These are phyloP conservation scores for Platycheirus rosarum DNA, from an alignment of 2,888 invertebrate species.

Conservation along the genomic window DNA sequence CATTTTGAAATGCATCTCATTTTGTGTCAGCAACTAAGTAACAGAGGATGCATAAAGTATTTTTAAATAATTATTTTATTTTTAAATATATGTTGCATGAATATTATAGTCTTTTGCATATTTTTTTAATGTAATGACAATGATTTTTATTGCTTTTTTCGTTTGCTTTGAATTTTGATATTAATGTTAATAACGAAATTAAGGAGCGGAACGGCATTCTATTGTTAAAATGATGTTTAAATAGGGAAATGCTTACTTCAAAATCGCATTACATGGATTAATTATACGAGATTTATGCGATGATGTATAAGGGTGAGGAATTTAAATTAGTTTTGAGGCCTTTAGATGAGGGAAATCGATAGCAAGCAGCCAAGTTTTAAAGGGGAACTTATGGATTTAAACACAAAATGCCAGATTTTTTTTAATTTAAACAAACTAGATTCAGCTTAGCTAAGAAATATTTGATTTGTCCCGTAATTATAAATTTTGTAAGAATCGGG, in stretches of 20 bases:
- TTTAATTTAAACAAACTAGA: too few species aligned
- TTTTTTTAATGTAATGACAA: neutral
- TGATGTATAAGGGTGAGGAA: neutral
- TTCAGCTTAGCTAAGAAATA: too few species aligned
- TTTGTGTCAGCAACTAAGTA: constrained; percentile 25
- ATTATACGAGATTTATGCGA: neutral
- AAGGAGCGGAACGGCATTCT: constrained; percentile 19
- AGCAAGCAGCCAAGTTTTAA: too few species aligned
- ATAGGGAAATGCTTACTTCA: constrained; percentile 29
- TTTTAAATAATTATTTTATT: constrained; percentile 11
- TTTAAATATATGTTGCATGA: constrained; percentile 4
- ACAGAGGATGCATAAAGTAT: constrained; percentile 7
- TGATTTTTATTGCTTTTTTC: constrained; percentile 13
- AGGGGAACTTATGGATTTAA: too few species aligned
- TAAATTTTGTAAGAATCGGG: too few species aligned
- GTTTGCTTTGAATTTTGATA: constrained; percentile 13
- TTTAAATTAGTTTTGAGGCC: constrained; percentile 26
- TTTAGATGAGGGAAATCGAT: neutral
- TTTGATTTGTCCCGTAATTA: too few species aligned
- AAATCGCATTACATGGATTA: constrained; percentile 31
- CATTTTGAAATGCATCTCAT: constrained; percentile 50
- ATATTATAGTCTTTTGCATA: neutral
- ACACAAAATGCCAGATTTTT: too few species aligned
- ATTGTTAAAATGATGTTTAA: neutral
- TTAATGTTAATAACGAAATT: neutral